These are phyloP conservation scores for Sebastes iracundus DNA, from an alignment of 2,797 vertebrate genomes.

Conservation along the genomic window DNA sequence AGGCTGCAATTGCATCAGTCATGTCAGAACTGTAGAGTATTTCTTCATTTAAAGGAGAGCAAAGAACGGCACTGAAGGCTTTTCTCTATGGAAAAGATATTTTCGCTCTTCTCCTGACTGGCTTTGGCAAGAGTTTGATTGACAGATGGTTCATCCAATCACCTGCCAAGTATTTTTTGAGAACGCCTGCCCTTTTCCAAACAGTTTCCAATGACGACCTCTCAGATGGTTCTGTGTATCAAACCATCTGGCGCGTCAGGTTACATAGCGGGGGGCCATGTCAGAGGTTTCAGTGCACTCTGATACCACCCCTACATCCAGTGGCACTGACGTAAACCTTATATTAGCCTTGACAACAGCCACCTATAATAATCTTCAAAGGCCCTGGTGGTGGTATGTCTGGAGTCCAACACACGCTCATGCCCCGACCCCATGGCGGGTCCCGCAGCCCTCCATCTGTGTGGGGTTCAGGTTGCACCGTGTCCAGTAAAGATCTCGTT, in stretches of 20 bases:
- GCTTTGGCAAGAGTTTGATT: background rate
- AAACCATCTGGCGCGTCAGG: background rate
- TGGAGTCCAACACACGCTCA: constrained; percentile 47
- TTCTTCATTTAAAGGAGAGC: background rate
- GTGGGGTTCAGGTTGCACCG: constrained; percentile 78
- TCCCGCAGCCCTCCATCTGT: constrained; percentile 50
- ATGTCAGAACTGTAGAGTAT: background rate
- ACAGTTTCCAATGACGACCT: background rate
- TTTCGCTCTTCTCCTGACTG: background rate
- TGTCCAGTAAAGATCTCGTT: constrained; percentile 81
- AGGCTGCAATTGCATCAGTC: background rate
- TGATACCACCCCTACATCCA: constrained; percentile 53
- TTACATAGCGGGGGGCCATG: background rate
- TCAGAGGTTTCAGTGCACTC: constrained; percentile 31
- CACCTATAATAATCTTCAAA: constrained; percentile 82
- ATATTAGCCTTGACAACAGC: constrained; percentile 70
- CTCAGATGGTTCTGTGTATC: no score
- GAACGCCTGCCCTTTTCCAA: background rate
- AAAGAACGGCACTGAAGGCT: background rate
- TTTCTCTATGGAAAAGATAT: background rate
- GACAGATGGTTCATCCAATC: background rate
- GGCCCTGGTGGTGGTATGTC: constrained; percentile 59
- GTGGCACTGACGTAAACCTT: constrained; percentile 67
- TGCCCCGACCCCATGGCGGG: constrained; percentile 19
- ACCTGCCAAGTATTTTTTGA: background rate